Evolutionary conservation across 2,113 vertebrate genomes (phyloP).

Genomic region (Tringa solitaria): DNA sequence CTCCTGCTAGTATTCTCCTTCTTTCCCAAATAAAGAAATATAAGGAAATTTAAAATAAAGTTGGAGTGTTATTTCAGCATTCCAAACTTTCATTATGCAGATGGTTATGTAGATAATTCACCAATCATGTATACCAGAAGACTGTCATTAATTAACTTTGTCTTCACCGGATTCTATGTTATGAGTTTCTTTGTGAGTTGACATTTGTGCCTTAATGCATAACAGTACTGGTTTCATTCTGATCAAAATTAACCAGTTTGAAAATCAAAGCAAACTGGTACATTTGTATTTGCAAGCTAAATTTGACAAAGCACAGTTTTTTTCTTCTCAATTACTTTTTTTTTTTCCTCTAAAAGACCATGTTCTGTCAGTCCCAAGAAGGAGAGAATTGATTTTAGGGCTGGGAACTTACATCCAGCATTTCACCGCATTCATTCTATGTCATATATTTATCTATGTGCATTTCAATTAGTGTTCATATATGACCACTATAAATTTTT

Average conservation of each 20-base stretch:
- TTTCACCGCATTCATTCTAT: not conserved
- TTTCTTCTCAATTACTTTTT: not conserved
- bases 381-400: not conserved
- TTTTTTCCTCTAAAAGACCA: not conserved
- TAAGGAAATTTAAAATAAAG: not conserved
- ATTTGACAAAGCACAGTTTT: not conserved
- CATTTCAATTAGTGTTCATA: not conserved
- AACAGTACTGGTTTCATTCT: not conserved
- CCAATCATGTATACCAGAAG: not conserved
- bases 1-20: not conserved
- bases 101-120: not conserved
- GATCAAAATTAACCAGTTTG: not conserved
- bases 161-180: not conserved
- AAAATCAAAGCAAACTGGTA: not conserved
- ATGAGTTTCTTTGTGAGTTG: not conserved
- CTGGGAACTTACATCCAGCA: not conserved
- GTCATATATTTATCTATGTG: not conserved
- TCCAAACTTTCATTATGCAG: not conserved
- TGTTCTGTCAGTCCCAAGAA: not conserved
- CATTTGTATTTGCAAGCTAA: not conserved
- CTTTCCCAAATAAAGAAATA: not conserved
- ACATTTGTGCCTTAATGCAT: accelerated
- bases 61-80: not conserved
- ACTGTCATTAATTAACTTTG: not conserved
- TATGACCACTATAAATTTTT: not conserved